Conservation (phyloP, 2,113 vertebrate genomes). For the Ictidomys tridecemlineatus region DNA sequence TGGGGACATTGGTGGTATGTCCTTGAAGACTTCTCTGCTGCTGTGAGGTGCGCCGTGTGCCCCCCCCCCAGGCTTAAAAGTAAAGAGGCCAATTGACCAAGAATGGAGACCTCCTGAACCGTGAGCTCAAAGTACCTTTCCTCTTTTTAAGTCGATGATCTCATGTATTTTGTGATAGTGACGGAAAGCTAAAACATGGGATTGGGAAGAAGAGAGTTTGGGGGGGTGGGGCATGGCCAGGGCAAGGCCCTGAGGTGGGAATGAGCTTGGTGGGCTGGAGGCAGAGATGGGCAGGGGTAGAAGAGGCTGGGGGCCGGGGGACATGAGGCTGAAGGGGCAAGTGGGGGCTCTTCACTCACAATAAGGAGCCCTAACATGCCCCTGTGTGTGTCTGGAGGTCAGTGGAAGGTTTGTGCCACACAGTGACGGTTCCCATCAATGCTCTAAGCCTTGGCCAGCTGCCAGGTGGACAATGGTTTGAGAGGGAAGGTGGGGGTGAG, state of each 20-base stretch:
- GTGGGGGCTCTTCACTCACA: rapidly evolving
- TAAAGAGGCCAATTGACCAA: too few species aligned
- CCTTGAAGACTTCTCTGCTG: too few species aligned
- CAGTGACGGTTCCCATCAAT: too few species aligned
- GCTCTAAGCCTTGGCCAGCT: background rate
- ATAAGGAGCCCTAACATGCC: background rate
- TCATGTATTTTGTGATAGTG: background rate
- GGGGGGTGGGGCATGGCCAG: too few species aligned
- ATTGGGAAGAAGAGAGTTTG: background rate
- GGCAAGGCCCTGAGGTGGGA: background rate
- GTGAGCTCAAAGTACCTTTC: too few species aligned
- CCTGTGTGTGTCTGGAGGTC: background rate
- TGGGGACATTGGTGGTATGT: background rate
- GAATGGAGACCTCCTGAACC: background rate
- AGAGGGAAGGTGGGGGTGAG: background rate
- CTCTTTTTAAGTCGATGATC: background rate
- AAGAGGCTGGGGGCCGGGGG: background rate
- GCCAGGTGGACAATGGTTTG: background rate
- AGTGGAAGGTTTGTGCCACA: background rate
- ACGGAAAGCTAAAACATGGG: too few species aligned
- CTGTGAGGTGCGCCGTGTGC: too few species aligned
- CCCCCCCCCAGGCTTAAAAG: background rate
- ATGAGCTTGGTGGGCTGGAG: too few species aligned
- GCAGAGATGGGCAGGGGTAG: rapidly evolving
- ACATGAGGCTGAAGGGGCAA: background rate